Base-by-base conservation (phyloP, 2,888 invertebrate species). In the Cenopis cana region DNA sequence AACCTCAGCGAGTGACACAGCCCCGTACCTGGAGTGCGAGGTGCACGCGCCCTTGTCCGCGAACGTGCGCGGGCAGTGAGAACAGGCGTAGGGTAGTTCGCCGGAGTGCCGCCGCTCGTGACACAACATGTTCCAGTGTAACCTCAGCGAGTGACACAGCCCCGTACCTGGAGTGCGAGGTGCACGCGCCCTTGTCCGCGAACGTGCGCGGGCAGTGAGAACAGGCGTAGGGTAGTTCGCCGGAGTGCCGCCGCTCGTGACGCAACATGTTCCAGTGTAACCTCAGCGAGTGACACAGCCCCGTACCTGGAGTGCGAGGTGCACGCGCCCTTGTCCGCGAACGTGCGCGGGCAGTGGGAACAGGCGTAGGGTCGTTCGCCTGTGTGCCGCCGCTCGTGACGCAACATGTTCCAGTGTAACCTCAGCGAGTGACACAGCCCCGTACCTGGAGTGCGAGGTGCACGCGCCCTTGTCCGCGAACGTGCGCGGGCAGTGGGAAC, bases 381-480 rank as follows among this genome's bases (percentile, higher is more conserved):
- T 0, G 94, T 94, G 81, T 94, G 95, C 0, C 94, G 87, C 0
- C 94, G 88, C 78, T 94, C 93, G 83, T 94, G 94, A 0, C 94
- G 90, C 67, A 94, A 80, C 89, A 94, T 91, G 86, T 94, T 94
- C 71, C 94, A 94, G 55, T 94, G 91, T 95, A 33, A n/a, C 33
- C 9, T 10, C 9, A 2, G 14, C 10, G 17, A 33, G 18, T 3
- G 17, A 17, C 17, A 33, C 10, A 5, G 17, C 10, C 36, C 18
- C 10, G 11, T 71, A 91, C 93, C 93, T 90, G 52, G 88, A 77
- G 76, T 94, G 94, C 5, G 94, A 89, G 38, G 89, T 94, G 75
- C 94, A 94, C 0, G 94, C 94, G 50, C 95, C 95, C 82, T 94
- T 94, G 76, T 95, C 95, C 17, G 94, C 89, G 83, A 95, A 95